phyloP scores from a whole-genome alignment of 2,888 invertebrate genomes.

The Helicoverpa assulta region DNA sequence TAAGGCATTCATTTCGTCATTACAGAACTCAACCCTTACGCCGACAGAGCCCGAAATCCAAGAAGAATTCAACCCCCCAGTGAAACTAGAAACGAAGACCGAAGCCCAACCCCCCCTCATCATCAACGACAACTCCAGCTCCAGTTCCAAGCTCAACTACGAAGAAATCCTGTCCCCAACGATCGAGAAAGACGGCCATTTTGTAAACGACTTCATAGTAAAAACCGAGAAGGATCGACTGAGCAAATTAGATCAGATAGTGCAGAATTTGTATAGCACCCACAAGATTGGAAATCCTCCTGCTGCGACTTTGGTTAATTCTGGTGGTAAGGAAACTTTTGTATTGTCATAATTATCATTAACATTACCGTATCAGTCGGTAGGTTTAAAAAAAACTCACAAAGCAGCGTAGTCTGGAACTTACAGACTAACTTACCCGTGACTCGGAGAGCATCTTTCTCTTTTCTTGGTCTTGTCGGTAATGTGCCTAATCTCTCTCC shows the following conservation, averaged over 20 bases:
- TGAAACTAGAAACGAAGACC: constrained; percentile 74
- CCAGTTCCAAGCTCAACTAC: constrained; percentile 70
- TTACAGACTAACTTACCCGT: too few species aligned
- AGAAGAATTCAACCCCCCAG: constrained; percentile 69
- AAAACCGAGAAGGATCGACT: constrained; percentile 82
- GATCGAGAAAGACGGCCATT: constrained; percentile 66
- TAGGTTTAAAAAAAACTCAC: too few species aligned
- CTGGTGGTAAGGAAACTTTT: constrained; percentile 61
- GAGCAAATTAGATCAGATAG: constrained; percentile 86
- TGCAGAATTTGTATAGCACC: constrained; percentile 85
- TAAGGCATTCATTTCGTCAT: constrained; percentile 24
- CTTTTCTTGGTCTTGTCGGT: too few species aligned
- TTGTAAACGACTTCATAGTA: constrained; percentile 63
- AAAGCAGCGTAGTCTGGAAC: too few species aligned
- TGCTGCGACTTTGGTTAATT: constrained; percentile 66
- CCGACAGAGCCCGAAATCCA: constrained; percentile 74
- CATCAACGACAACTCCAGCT: constrained; percentile 70
- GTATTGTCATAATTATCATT: too few species aligned
- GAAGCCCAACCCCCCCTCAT: constrained; percentile 67
- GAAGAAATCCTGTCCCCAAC: constrained; percentile 71
- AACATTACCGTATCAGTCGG: too few species aligned
- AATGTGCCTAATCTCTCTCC: too few species aligned
- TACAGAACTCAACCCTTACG: constrained; percentile 81
- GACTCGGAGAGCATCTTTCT: too few species aligned
- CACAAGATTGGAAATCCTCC: constrained; percentile 81